Percentiles rank a stretch among this genome's conserved stretches.
phyloP scores from a whole-genome alignment of 2,888 invertebrate species.

The Scaptomyza cyrtandrae region DNA sequence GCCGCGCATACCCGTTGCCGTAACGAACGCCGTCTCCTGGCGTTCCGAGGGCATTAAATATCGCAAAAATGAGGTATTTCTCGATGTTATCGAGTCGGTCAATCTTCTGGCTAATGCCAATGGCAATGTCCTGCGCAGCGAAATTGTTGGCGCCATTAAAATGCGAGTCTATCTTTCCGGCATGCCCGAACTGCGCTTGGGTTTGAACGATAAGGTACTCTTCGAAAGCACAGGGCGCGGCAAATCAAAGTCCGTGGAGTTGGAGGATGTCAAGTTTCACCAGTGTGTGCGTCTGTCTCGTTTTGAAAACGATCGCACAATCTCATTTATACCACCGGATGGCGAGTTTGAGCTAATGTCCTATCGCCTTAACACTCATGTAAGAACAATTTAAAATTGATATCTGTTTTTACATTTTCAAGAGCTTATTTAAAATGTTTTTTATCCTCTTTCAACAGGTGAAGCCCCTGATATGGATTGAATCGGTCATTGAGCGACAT shows the following conservation, averaged over 20 bases:
- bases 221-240: constrained; percentile 99
- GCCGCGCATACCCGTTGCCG: constrained; percentile 98
- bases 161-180: constrained; percentile 99
- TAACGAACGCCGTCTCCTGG: constrained; percentile 99
- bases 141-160: constrained; percentile 99
- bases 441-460: constrained; percentile 81
- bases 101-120: constrained; percentile 98
- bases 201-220: constrained; percentile 98
- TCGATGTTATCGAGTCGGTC: constrained; percentile 99
- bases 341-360: constrained; percentile 99
- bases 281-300: constrained; percentile 98
- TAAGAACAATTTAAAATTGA: constrained; percentile 77
- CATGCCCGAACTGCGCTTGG: constrained; percentile 98
- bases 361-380: constrained; percentile 97
- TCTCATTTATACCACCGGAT: constrained; percentile 99
- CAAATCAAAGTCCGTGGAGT: constrained; percentile 98
- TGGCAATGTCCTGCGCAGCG: constrained; percentile 97
- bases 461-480: constrained; percentile 99
- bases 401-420: background rate
- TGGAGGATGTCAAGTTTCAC: constrained; percentile 99
- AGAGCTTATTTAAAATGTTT: background rate
- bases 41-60: constrained; percentile 99
- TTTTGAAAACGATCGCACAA: constrained; percentile 99
- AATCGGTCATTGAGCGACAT: constrained; percentile 98
- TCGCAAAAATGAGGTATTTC: constrained; percentile 99